Conservation (phyloP, 2,797 vertebrate species). For the Thripadectes ignobilis region DNA sequence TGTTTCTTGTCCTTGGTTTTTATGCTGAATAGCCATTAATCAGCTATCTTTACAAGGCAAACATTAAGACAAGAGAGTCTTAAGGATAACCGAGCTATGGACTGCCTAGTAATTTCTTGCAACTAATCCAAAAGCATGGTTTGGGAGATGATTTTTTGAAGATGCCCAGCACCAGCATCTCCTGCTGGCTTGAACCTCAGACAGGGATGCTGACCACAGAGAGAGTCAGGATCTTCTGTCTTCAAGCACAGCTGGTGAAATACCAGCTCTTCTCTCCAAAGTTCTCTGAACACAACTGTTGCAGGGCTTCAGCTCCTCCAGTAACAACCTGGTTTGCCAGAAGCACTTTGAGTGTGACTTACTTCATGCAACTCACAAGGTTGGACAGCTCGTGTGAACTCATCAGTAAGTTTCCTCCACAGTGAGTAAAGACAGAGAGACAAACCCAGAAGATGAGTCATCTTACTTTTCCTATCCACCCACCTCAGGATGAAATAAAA, state of each 20-base stretch:
- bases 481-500: neutral
- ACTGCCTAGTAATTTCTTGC: neutral
- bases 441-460: neutral
- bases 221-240: neutral
- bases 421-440: neutral
- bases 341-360: neutral
- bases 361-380: neutral
- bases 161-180: neutral
- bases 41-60: neutral
- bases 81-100: neutral
- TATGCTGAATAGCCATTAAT: neutral
- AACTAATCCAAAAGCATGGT: accelerated
- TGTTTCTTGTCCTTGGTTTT: neutral
- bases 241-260: neutral
- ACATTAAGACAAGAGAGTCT: neutral
- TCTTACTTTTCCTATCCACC: neutral
- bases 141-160: neutral
- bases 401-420: neutral
- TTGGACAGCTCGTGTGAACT: neutral
- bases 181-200: neutral
- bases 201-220: neutral
- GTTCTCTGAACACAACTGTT: neutral
- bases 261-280: neutral
- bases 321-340: neutral
- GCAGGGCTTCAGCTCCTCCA: neutral